Conservation (phyloP, 2,888 invertebrate species). For the Drosophila stalkeri region DNA sequence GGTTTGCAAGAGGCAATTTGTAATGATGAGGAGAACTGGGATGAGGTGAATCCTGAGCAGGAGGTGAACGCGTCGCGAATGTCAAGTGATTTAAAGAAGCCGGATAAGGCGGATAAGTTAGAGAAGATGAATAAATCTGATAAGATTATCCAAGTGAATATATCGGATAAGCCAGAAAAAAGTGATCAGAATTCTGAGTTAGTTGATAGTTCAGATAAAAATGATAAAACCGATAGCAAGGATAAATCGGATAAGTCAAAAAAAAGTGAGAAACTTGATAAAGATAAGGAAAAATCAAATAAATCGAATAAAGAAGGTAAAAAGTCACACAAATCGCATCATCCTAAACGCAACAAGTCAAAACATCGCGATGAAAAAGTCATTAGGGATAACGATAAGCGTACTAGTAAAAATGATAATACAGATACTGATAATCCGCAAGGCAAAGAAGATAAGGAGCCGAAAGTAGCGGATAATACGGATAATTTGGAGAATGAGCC, state of each 20-base stretch:
- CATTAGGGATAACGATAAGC: conserved; percentile 6
- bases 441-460: conserved; percentile 2
- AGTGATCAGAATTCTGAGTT: background rate
- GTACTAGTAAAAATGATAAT: conserved; percentile 5
- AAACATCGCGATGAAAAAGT: conserved; percentile 6
- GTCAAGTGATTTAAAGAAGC: background rate
- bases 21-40: background rate
- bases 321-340: background rate
- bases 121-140: background rate
- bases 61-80: background rate
- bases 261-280: background rate
- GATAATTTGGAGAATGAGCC: conserved; percentile 40
- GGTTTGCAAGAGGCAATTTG: background rate
- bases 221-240: background rate
- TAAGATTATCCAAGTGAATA: background rate
- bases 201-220: background rate
- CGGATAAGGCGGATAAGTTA: conserved; percentile 3
- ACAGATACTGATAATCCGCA: conserved; percentile 2
- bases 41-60: background rate
- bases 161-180: background rate
- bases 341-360: background rate
- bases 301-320: conserved; percentile 8
- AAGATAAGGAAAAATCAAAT: background rate
- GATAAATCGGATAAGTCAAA: background rate
- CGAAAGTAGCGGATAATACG: conserved; percentile 8